Conservation (phyloP, 2,888 invertebrate species). For the Mermis nigrescens region DNA sequence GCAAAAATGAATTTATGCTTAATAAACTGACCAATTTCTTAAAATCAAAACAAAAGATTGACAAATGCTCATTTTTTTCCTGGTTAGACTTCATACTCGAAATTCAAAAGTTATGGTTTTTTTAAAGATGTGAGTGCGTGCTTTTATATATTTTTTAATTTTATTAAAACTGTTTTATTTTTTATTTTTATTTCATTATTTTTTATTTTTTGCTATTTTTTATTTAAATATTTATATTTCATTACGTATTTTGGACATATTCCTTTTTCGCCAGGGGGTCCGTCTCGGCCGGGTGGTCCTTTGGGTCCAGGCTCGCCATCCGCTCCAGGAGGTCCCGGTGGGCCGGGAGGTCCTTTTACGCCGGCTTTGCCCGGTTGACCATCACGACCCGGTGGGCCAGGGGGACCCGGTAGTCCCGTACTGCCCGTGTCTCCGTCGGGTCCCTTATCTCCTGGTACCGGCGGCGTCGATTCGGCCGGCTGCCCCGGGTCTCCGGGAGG, state of each 20-base stretch:
- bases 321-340: slow-evolving; percentile 3
- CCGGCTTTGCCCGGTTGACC: slow-evolving; percentile 6
- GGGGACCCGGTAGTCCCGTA: slow-evolving; percentile 5
- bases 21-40: too few species aligned
- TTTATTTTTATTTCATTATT: too few species aligned
- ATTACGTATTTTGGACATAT: slow-evolving; percentile 3
- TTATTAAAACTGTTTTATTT: too few species aligned
- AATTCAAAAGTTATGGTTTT: too few species aligned
- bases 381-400: slow-evolving; percentile 3
- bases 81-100: too few species aligned
- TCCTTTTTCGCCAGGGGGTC: slow-evolving; percentile 7
- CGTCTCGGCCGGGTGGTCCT: slow-evolving; percentile 4
- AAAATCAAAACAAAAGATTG: too few species aligned
- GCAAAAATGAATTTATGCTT: too few species aligned
- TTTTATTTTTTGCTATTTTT: too few species aligned
- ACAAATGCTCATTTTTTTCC: too few species aligned
- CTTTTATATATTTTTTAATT: too few species aligned
- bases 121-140: too few species aligned
- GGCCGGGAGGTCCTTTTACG: slow-evolving; percentile 6
- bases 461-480: neutral
- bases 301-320: slow-evolving; percentile 9
- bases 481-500: slow-evolving; percentile 11
- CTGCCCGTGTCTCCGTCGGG: slow-evolving; percentile 7
- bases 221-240: too few species aligned
- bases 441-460: slow-evolving; percentile 1